Percentiles rank a stretch among this genome's conserved stretches.
Conservation (phyloP, 2,888 invertebrate species). For the Ophion ellenae region DNA sequence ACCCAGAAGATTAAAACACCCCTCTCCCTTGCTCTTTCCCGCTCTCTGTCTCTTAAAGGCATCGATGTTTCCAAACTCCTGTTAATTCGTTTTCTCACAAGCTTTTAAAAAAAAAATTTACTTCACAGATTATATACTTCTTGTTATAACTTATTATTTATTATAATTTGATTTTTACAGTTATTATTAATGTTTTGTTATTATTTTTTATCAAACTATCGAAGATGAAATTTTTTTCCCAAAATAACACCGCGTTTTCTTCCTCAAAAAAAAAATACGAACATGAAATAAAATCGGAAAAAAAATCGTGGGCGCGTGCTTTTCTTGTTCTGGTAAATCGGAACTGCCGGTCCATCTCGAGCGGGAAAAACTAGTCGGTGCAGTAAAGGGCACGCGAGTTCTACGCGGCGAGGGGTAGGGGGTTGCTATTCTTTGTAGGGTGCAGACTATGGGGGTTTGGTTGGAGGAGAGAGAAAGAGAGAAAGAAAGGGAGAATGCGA, state of each 20-base stretch:
- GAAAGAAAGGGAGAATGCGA: neutral
- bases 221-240: neutral
- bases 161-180: too few species aligned
- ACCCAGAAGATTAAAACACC: constrained; percentile 52
- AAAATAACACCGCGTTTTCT: neutral
- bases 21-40: neutral
- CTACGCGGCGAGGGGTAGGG: constrained; percentile 23
- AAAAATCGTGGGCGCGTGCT: constrained; percentile 5
- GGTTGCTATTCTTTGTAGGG: neutral
- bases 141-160: neutral
- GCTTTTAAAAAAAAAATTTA: neutral
- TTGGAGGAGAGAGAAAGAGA: neutral
- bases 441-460: neutral
- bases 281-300: neutral
- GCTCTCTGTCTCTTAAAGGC: neutral
- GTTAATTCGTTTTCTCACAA: neutral
- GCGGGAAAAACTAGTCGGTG: constrained; percentile 15
- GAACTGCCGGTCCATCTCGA: neutral
- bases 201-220: neutral
- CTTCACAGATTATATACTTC: too few species aligned
- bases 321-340: neutral
- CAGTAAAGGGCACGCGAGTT: neutral
- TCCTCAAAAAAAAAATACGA: neutral
- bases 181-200: neutral
- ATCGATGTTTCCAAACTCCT: constrained; percentile 6